Evolutionary conservation across 1,140 invertebrate genomes (phyloP).

Genomic region (Aphelenchoides avenae): DNA sequence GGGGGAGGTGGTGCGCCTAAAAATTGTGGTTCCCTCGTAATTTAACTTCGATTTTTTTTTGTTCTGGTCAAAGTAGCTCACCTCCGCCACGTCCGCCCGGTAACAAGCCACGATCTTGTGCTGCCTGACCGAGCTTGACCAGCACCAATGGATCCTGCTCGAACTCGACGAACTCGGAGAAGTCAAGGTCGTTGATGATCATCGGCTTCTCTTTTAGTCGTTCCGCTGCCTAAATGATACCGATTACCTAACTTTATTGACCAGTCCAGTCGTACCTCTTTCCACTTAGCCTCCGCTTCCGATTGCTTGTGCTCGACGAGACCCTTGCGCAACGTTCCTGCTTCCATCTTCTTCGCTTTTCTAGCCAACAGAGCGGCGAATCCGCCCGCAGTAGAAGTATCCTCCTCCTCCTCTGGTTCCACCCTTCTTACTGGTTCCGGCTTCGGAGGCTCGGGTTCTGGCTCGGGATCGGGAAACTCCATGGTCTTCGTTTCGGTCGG

Average conservation of each 20-base stretch:
- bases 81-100: conserved; percentile 39
- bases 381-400: conserved; percentile 38
- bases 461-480: conserved; percentile 49
- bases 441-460: conserved; percentile 27
- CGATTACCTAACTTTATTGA: no score
- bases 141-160: conserved; percentile 59
- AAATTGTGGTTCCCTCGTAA: no score
- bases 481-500: conserved; percentile 57
- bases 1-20: conserved; percentile 60
- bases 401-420: conserved; percentile 54
- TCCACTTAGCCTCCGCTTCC: conserved; percentile 69
- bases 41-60: no score
- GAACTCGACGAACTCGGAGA: conserved; percentile 74
- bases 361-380: conserved; percentile 59
- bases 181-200: conserved; percentile 88
- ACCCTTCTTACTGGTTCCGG: conserved; percentile 21
- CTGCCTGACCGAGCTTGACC: conserved; percentile 43
- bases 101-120: conserved; percentile 49
- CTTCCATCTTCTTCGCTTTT: conserved; percentile 47
- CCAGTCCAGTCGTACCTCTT: conserved; percentile 28
- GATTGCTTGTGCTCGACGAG: conserved; percentile 71
- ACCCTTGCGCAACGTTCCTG: conserved; percentile 58
- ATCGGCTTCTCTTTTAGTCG: conserved; percentile 63
- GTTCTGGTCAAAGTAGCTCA: no score
- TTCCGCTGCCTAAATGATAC: conserved; percentile 12